phyloP scores from a whole-genome alignment of 2,888 invertebrate genomes.

The Mongoloraphidia duomilia region DNA sequence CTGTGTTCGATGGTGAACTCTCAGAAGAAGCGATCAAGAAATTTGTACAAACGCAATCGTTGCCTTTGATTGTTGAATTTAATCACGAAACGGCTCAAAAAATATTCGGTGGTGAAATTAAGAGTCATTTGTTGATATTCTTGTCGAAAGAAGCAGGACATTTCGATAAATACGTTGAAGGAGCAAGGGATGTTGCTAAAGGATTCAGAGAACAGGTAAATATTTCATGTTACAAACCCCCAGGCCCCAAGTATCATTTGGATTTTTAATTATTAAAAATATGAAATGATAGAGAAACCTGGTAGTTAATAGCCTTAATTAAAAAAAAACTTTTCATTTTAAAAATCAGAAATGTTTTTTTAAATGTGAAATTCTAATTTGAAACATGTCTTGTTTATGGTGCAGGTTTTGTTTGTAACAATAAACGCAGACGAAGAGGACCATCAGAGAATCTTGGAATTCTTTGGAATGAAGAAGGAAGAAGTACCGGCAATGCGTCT shows the following conservation, averaged over 20 bases:
- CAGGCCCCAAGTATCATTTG: too few species aligned
- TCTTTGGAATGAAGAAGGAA: slow-evolving; percentile 96
- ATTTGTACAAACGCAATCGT: slow-evolving; percentile 69
- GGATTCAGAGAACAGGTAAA: slow-evolving; percentile 66
- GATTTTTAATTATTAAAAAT: too few species aligned
- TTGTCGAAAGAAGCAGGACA: slow-evolving; percentile 81
- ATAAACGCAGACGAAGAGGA: slow-evolving; percentile 93
- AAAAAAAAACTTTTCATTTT: not conserved
- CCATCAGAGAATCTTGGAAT: slow-evolving; percentile 94
- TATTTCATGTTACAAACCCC: too few species aligned
- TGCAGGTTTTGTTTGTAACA: slow-evolving; percentile 77
- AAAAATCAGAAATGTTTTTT: not conserved
- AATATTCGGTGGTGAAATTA: slow-evolving; percentile 96
- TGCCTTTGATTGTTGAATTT: slow-evolving; percentile 90
- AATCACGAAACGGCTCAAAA: slow-evolving; percentile 95
- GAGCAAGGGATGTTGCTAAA: slow-evolving; percentile 71
- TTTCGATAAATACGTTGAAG: slow-evolving; percentile 63
- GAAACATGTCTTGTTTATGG: slow-evolving; percentile 4
- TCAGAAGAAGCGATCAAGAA: slow-evolving; percentile 51
- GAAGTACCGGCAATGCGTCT: slow-evolving; percentile 81
- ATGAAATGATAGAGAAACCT: not conserved
- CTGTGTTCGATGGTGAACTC: slow-evolving; percentile 54
- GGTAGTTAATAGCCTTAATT: not conserved
- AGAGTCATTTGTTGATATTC: slow-evolving; percentile 92
- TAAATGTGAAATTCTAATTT: not conserved